Evolutionary conservation across 1,140 invertebrate genomes (phyloP).

Genomic region (Theocolax elegans): DNA sequence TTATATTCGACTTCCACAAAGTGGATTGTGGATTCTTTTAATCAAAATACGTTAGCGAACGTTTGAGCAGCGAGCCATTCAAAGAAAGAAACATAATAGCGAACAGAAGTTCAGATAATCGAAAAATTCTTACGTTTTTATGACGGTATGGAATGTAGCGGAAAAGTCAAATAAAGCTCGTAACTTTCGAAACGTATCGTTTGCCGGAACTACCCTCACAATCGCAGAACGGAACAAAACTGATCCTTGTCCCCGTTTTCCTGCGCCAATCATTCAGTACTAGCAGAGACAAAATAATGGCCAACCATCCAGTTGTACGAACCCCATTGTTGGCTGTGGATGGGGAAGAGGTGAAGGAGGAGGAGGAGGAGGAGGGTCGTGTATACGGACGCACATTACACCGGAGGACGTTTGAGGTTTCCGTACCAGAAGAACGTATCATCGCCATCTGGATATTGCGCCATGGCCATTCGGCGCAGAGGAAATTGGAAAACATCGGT

Average conservation of each 20-base stretch:
- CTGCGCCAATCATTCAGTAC: background rate
- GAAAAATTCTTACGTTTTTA: too few species aligned
- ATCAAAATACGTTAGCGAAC: too few species aligned
- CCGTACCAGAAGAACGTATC: background rate
- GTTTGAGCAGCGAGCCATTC: too few species aligned
- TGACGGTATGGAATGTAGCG: too few species aligned
- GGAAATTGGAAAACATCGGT: slow-evolving; percentile 26
- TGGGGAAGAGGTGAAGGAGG: too few species aligned
- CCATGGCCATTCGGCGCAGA: background rate
- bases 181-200: background rate
- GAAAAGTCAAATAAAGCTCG: slow-evolving; percentile 9
- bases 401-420: slow-evolving; percentile 5
- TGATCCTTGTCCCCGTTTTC: background rate
- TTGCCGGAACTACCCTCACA: background rate
- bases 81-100: too few species aligned
- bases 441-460: slow-evolving; percentile 22
- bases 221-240: background rate
- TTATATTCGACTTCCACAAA: too few species aligned
- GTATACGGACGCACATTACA: background rate
- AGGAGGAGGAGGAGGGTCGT: background rate
- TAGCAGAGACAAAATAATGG: slow-evolving; percentile 7
- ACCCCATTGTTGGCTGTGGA: too few species aligned
- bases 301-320: too few species aligned
- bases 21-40: too few species aligned
- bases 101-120: too few species aligned